These are phyloP conservation scores for Apodemia hepburni DNA, from an alignment of 2,888 invertebrate genomes.

Conservation along the genomic window DNA sequence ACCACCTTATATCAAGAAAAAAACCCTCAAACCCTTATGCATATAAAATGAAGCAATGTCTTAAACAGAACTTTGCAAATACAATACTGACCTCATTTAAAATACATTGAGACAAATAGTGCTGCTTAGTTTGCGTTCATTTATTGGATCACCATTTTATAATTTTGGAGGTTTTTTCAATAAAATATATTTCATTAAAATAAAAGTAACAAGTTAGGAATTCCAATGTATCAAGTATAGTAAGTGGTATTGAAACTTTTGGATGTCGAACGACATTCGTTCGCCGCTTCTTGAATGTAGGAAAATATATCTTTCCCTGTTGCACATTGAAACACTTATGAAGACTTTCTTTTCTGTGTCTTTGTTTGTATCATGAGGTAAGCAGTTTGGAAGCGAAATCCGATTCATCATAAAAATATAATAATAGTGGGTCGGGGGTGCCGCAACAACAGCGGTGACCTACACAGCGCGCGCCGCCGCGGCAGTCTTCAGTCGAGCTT, in stretches of 20 bases:
- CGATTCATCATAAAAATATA: slow-evolving; percentile 80
- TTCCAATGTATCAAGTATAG: too few relatives aligned
- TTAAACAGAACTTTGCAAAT: slow-evolving; percentile 11
- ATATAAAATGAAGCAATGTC: slow-evolving; percentile 1
- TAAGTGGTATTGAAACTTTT: not conserved
- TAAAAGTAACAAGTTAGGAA: not conserved
- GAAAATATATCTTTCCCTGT: not conserved
- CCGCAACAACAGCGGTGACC: slow-evolving; percentile 75
- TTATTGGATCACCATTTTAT: slow-evolving; percentile 29
- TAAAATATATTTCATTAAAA: not conserved
- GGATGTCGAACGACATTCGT: too few relatives aligned
- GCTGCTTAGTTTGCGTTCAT: slow-evolving; percentile 27
- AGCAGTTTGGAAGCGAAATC: slow-evolving; percentile 56
- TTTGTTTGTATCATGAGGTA: slow-evolving; percentile 41
- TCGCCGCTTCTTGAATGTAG: not conserved
- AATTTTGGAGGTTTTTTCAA: not conserved
- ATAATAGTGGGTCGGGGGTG: slow-evolving; percentile 76
- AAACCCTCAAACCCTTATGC: not conserved
- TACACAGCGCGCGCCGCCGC: slow-evolving; percentile 71
- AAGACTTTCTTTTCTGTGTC: slow-evolving; percentile 12
- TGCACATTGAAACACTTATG: not conserved
- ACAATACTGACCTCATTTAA: slow-evolving; percentile 22
- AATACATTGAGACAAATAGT: slow-evolving; percentile 26
- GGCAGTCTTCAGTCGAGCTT: slow-evolving; percentile 76
- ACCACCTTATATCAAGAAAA: not conserved